Conservation (phyloP, 2,113 vertebrate species). For the Cercopithecus mona region DNA sequence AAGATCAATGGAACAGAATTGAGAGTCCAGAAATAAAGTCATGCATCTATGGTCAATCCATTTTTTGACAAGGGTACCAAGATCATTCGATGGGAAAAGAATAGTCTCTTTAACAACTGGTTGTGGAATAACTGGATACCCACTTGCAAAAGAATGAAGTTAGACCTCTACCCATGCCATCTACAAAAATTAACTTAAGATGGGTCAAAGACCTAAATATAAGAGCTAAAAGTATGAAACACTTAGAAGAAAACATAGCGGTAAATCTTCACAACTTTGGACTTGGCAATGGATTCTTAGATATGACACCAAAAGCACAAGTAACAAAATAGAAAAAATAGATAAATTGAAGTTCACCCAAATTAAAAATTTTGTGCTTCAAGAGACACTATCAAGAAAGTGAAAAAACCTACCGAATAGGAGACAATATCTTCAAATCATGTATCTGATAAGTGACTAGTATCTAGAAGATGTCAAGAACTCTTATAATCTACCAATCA, state of each 20-base stretch:
- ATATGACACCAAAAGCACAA: background rate
- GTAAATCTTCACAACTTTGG: background rate
- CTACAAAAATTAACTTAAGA: background rate
- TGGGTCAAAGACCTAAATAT: background rate
- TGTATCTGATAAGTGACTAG: background rate
- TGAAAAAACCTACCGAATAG: background rate
- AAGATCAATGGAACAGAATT: background rate
- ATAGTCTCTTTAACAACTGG: background rate
- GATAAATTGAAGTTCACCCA: background rate
- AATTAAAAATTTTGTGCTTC: background rate
- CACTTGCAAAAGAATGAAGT: background rate
- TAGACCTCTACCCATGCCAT: fast-evolving
- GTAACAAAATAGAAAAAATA: background rate
- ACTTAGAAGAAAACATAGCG: background rate
- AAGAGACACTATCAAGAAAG: background rate
- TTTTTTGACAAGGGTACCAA: background rate
- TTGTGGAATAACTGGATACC: background rate
- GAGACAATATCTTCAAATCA: background rate
- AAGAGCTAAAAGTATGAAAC: background rate
- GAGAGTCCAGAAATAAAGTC: background rate
- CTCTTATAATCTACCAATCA: background rate
- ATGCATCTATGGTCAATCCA: background rate
- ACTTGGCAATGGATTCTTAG: background rate
- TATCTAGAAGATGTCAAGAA: background rate
- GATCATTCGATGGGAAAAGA: background rate